These are phyloP conservation scores for Pao palembangensis DNA, from an alignment of 2,113 vertebrate genomes.

Conservation along the genomic window DNA sequence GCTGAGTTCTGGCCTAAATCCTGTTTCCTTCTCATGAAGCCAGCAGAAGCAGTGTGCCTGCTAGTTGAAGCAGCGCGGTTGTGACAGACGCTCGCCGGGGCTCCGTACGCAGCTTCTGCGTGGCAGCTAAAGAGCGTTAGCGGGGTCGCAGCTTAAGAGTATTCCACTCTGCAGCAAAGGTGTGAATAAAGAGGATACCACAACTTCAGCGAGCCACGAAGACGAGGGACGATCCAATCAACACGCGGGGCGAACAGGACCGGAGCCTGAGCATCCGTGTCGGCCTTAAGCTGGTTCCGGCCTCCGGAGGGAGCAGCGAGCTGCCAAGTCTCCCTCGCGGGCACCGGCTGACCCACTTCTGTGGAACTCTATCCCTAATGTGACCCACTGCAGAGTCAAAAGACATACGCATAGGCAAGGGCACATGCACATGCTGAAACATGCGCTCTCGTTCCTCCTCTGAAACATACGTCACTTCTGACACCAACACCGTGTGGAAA, in stretches of 20 bases:
- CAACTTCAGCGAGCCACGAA: too few relatives aligned
- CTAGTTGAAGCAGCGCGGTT: constrained; percentile 33
- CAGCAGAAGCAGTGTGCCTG: constrained; percentile 49
- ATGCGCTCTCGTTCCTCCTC: not conserved
- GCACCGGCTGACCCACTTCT: constrained; percentile 69
- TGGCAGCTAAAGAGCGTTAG: too few relatives aligned
- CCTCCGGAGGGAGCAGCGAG: constrained; percentile 42
- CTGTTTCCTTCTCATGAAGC: constrained; percentile 59
- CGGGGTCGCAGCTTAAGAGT: too few relatives aligned
- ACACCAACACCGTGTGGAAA: too few relatives aligned
- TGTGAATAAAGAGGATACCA: too few relatives aligned
- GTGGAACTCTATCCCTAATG: constrained; percentile 64
- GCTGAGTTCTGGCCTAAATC: constrained; percentile 55
- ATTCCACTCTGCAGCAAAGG: too few relatives aligned
- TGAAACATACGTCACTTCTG: too few relatives aligned
- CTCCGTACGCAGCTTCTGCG: too few relatives aligned
- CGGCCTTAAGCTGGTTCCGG: constrained; percentile 38
- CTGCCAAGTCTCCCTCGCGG: constrained; percentile 62
- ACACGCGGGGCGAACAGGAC: not conserved
- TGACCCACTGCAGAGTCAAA: constrained; percentile 57
- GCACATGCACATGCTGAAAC: constrained; percentile 9
- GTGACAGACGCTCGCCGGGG: constrained; percentile 21
- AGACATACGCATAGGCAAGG: constrained; percentile 17
- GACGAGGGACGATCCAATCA: too few relatives aligned
- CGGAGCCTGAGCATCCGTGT: constrained; percentile 20